These are phyloP conservation scores for Raphicerus campestris DNA, from an alignment of 2,113 vertebrate genomes.

Conservation along the genomic window DNA sequence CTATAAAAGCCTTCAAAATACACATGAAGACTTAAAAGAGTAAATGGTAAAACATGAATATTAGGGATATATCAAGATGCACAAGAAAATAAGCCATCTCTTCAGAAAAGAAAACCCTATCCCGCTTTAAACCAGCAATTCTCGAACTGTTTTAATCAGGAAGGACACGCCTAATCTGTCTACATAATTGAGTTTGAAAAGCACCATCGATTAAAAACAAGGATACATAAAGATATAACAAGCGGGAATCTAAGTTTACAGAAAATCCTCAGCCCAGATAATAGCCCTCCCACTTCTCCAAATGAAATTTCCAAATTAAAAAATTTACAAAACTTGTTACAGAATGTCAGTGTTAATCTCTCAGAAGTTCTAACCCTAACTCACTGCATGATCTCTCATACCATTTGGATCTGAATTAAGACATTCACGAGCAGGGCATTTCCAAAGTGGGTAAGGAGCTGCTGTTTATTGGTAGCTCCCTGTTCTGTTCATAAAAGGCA, in stretches of 20 bases:
- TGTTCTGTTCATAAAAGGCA: neutral
- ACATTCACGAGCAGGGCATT: constrained; percentile 8
- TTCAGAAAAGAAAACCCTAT: neutral
- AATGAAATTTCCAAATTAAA: constrained; percentile 48
- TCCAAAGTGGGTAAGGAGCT: constrained; percentile 12
- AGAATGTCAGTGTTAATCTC: constrained; percentile 30
- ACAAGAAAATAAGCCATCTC: neutral
- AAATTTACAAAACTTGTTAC: neutral
- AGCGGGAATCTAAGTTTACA: constrained; percentile 2
- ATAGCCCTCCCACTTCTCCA: neutral
- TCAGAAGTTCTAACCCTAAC: constrained; percentile 34
- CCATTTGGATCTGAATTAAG: constrained; percentile 17
- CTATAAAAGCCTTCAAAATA: neutral
- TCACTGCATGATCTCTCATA: neutral
- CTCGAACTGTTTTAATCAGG: constrained; percentile 46
- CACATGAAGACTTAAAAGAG: neutral
- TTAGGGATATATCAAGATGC: neutral
- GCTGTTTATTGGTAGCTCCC: neutral
- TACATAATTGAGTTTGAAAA: constrained; percentile 61
- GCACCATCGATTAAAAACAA: constrained; percentile 53
- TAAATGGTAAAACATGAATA: neutral
- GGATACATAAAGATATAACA: constrained; percentile 48
- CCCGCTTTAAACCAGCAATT: constrained; percentile 11
- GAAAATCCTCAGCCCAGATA: constrained; percentile 28
- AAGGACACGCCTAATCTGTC: constrained; percentile 66